Evolutionary conservation across 2,797 vertebrate genomes (phyloP).

Genomic region (Clarias fuscus): DNA sequence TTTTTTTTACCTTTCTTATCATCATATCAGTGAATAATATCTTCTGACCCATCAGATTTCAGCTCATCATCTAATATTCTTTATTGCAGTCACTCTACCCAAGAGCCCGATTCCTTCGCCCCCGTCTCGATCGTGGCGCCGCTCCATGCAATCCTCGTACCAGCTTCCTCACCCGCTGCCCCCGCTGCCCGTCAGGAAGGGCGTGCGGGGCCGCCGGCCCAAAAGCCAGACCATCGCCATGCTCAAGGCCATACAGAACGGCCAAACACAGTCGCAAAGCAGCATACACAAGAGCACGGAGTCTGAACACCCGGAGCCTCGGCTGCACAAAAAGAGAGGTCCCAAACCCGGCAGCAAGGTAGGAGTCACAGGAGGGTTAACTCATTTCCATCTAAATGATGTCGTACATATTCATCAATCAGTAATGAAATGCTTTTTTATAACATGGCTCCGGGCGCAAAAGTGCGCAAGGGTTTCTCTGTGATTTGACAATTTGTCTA

Average conservation of each 20-base stretch:
- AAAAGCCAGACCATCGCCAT: constrained; percentile 80
- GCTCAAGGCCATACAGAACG: constrained; percentile 77
- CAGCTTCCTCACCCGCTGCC: constrained; percentile 79
- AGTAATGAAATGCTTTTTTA: not conserved
- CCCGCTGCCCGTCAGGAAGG: constrained; percentile 81
- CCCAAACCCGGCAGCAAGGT: constrained; percentile 91
- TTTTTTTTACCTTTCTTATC: not conserved
- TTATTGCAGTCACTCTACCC: constrained; percentile 77
- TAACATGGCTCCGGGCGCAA: not conserved
- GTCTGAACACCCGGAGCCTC: constrained; percentile 68
- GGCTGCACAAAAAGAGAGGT: constrained; percentile 84
- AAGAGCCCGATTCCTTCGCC: constrained; percentile 78
- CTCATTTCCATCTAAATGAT: not conserved
- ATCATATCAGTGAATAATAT: not conserved
- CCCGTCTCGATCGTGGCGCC: constrained; percentile 72
- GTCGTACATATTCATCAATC: not conserved
- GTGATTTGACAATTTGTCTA: not conserved
- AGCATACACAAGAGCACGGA: constrained; percentile 62
- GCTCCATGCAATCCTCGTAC: constrained; percentile 88
- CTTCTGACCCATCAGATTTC: not conserved
- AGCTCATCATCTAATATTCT: not conserved
- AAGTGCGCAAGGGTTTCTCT: not conserved
- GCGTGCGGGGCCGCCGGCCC: constrained; percentile 78
- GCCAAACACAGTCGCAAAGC: constrained; percentile 76
- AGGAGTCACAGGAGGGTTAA: constrained; percentile 34